Evolutionary conservation across 2,888 invertebrate genomes (phyloP).

Genomic region (Cosmia pyralina): DNA sequence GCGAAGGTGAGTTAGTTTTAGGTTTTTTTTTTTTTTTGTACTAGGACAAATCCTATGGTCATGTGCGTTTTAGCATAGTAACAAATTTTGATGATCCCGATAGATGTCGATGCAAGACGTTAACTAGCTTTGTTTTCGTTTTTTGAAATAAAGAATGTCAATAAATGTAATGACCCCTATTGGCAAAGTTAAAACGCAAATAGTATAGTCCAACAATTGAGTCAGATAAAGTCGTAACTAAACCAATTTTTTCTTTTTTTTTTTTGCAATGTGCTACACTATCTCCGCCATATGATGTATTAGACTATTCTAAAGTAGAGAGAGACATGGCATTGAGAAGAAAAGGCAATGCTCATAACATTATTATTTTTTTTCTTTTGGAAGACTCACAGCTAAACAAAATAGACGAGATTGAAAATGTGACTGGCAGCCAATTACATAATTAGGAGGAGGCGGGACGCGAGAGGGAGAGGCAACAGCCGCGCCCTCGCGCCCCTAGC

Average conservation of each 20-base stretch:
- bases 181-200: background rate
- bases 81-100: background rate
- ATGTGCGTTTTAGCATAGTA: background rate
- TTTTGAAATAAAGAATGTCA: background rate
- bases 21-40: background rate
- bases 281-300: background rate
- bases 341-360: background rate
- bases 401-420: too few relatives aligned
- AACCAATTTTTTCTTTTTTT: too few relatives aligned
- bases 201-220: background rate
- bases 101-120: too few relatives aligned
- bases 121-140: background rate
- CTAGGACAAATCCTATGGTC: background rate
- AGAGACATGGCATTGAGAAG: background rate
- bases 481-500: too few relatives aligned
- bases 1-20: constrained; percentile 84
- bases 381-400: too few relatives aligned
- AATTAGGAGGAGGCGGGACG: too few relatives aligned
- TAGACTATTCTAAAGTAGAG: background rate
- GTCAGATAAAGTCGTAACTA: background rate
- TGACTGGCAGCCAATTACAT: too few relatives aligned
- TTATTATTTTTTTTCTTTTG: too few relatives aligned
- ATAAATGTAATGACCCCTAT: background rate
- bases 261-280: background rate
- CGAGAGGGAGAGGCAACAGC: too few relatives aligned